Percentiles rank a stretch among this genome's conserved stretches.
These are phyloP conservation scores for Perca flavescens DNA, from an alignment of 2,113 vertebrate species.

Conservation along the genomic window DNA sequence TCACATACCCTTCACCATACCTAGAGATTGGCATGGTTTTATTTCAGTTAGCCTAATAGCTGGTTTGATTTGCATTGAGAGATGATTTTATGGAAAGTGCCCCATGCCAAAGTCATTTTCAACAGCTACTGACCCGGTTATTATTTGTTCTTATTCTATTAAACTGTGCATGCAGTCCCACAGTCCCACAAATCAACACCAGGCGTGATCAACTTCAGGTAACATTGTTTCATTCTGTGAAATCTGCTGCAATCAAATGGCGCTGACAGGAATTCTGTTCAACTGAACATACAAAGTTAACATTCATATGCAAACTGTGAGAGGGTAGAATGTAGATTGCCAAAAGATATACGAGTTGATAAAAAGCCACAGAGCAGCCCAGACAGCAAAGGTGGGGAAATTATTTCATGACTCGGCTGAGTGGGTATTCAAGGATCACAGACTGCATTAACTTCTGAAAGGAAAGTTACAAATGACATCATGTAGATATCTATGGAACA, in stretches of 20 bases:
- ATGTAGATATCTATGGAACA: constrained; percentile 13
- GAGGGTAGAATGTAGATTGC: constrained; percentile 58
- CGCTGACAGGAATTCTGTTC: constrained; percentile 36
- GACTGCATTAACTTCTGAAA: constrained; percentile 38
- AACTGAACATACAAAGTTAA: constrained; percentile 45
- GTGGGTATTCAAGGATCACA: constrained; percentile 52
- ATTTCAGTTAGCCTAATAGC: too few species aligned
- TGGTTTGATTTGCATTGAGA: too few species aligned
- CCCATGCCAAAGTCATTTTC: background rate
- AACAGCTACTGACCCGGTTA: constrained; percentile 16
- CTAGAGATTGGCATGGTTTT: too few species aligned
- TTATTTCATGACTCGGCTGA: constrained; percentile 57
- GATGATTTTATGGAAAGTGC: too few species aligned
- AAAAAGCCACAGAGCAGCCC: constrained; percentile 51
- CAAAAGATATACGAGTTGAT: constrained; percentile 64
- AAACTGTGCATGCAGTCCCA: constrained; percentile 7
- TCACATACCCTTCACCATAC: too few species aligned
- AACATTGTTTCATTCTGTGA: constrained; percentile 39
- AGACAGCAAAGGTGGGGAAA: constrained; percentile 46
- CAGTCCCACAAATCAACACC: background rate
- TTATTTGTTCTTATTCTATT: constrained; percentile 8
- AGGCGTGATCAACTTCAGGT: constrained; percentile 26
- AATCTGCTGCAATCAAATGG: constrained; percentile 45
- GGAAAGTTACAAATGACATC: constrained; percentile 43
- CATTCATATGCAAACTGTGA: constrained; percentile 60